Base-by-base conservation (phyloP, 2,113 vertebrate genomes). In the Centropristis striata region DNA sequence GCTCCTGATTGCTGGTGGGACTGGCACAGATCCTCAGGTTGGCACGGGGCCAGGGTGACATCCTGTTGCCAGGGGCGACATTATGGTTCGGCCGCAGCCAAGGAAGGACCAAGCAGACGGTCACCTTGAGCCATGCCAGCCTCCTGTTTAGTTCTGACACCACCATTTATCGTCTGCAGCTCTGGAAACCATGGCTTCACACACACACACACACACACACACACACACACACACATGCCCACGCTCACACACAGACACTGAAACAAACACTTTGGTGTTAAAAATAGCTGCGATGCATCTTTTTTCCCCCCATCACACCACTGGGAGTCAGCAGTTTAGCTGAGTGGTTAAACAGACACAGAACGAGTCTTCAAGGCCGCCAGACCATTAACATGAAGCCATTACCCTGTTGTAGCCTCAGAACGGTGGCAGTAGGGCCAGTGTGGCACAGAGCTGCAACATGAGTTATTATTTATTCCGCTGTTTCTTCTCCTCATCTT, bases 91-190 rank as follows among this genome's bases (percentile, higher is more conserved):
- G 83, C 83, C 58, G 21, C 54, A 79, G 88, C 85, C 88, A 85
- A 89, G 75, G 79, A 87, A 86, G 90, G 84, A 87, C 90, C 79
- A 68, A 84, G 85, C 92, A 93, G 93, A 94, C 93, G 92, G 94
- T 95, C 94, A 95, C 94, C 94, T 95, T 95, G 94, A 95, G 88
- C 89, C 84, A 71, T 81, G 90, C 91, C 86, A 92, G 84, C 86
- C 89, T 86, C 91, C 88, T 83, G 78, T 86, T 88, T 86, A 82
- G 80, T 86, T 86, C 78, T 93, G 89, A 92, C 91, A 90, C 78
- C 70, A 63, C 78, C 81, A 92, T 92, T 92, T 87, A 94, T 92
- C 82, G 81, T 85, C 71, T 44, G 74, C 49, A 9, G 84, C 89
- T 84, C 67, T 77, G 88, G 80, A 81, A 68, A 75, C 75, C 71